Base-by-base conservation (phyloP, 2,113 vertebrate genomes). In the Entosphenus tridentatus region DNA sequence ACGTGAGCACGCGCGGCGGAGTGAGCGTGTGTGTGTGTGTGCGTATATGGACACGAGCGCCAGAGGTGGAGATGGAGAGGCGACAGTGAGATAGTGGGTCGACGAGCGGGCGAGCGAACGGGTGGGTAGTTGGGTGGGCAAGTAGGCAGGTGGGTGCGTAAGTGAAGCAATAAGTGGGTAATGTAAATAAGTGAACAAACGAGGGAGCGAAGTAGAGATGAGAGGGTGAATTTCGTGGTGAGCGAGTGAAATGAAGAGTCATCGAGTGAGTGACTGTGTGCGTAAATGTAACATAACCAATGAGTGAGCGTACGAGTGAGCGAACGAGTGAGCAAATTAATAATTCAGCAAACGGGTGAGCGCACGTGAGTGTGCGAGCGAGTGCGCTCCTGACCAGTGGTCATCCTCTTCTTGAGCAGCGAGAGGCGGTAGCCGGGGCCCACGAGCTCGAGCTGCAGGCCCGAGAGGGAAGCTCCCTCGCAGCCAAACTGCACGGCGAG, bases 401-500 rank as follows among this genome's bases (percentile, higher is more conserved):
- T 86, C 1, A 96, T 93, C 71, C 90, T 86, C 75, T 88, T 89
- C 80, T 96, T 96, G 70, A 96, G 80, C 72, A 96, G 81, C 0
- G 92, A 96, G 87, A 96, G 87, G 69, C 92, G 86, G 78, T 95
- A 96, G 55, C 85, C 84, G 1, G 80, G 74, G 7, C 88, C 83
- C 57, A 88, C 85, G 74, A 96, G 82, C 76, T 91, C 86, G 77
- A 96, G 75, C 56, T 85, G 84, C 67, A 90, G 76, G 0, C 90
- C 90, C 0, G 90, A 88, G 73, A 95, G 73, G 0, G 90, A 89
- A 12, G 83, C 80, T 65, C 88, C 92, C 7, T 88, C 86, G 5
- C 89, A 87, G 76, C 85, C 86, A 73, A 96, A 93, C 82, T 91
- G 89, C 2, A 92, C 87, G 0, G 86, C 88, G 77, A 95, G 83